phyloP scores from a whole-genome alignment of 30 jellyfish, hydroid and myxozoan genomes.

The Pseudorhiza aurosa region DNA sequence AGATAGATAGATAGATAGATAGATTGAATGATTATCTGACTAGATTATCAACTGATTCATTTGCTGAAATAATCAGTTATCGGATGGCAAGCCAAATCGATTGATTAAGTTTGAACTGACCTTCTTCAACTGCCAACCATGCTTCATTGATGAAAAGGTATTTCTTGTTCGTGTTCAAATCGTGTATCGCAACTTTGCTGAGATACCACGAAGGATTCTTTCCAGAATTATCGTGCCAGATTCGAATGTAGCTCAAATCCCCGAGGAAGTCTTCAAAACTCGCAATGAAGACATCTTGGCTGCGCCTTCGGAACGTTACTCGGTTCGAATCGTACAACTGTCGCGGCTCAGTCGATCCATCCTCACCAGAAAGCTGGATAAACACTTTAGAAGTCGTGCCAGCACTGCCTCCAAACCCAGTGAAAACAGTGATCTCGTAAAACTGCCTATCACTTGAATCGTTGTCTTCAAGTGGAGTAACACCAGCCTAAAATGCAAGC shows the following conservation, averaged over 20 bases:
- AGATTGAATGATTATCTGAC: not conserved
- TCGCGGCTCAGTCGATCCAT: slow-evolving; percentile 85
- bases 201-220: slow-evolving; percentile 95
- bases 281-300: slow-evolving; percentile 87
- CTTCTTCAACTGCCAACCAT: slow-evolving; percentile 90
- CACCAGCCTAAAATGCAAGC: slow-evolving; percentile 88
- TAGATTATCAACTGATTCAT: not conserved
- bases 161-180: slow-evolving; percentile 75
- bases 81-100: too few relatives aligned
- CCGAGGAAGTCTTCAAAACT: slow-evolving; percentile 90
- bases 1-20: not conserved
- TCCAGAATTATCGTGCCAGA: slow-evolving; percentile 97
- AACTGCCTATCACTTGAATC: slow-evolving; percentile 84
- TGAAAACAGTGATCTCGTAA: slow-evolving; percentile 90
- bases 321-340: slow-evolving; percentile 65
- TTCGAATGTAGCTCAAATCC: slow-evolving; percentile 68
- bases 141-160: slow-evolving; percentile 86
- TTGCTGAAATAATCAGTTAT: too few relatives aligned
- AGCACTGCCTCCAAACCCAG: slow-evolving; percentile 89
- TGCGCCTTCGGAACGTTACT: slow-evolving; percentile 73
- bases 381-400: slow-evolving; percentile 89
- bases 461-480: slow-evolving; percentile 83
- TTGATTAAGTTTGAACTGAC: slow-evolving; percentile 8
- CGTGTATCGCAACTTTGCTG: slow-evolving; percentile 82
- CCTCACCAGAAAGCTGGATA: slow-evolving; percentile 90